Base-by-base conservation (phyloP, 2,113 vertebrate genomes). In the Tinamus guttatus region DNA sequence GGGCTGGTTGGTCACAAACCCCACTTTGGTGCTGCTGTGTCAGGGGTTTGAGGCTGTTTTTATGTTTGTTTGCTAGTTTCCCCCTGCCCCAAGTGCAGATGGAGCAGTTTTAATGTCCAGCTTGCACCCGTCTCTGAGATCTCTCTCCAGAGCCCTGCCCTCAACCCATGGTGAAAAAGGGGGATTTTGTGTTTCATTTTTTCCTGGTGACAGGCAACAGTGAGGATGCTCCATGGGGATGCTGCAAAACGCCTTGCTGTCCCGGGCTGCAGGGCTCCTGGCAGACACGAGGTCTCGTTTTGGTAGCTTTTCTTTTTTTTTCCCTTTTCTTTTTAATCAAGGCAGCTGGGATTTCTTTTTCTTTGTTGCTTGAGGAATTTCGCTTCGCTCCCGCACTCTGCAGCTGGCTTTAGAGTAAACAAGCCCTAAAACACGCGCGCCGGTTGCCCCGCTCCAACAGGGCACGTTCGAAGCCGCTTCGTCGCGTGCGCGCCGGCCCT, bases 301-400 rank as follows among this genome's bases (percentile, higher is more conserved):
- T 28, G 15, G 77, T 90, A 17, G 28, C 4, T 5, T 56, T 56
- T 30, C 30, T 25, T 30, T 30, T 30, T 17, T 28, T 9, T n/a
- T n/a, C n/a, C n/a, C 2, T 54, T 54, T 54, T 28, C 52, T 65
- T 82, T 62, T 45, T 85, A 85, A 62, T 94, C 54, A 0, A 0
- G 40, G 83, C 70, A 27, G 67, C 32, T n/a, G 11, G n/a, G 32
- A n/a, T 34, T 45, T 27, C 27, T 63, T 70, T 81, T 43, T 87
- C 81, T 93, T 93, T 90, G 34, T 95, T 76, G 58, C 85, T 82
- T 30, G 71, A 94, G 54, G 88, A 93, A 93, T 94, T 93, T 51
- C 85, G 67, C 92, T 90, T 87, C 4, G 2, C 0, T 0, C 52
- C 0, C 0, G 91, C 84, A 52, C 54, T 0, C 47, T 3, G 16